These are phyloP conservation scores for Metopia argyrocephala DNA, from an alignment of 2,888 invertebrate genomes.

Conservation along the genomic window DNA sequence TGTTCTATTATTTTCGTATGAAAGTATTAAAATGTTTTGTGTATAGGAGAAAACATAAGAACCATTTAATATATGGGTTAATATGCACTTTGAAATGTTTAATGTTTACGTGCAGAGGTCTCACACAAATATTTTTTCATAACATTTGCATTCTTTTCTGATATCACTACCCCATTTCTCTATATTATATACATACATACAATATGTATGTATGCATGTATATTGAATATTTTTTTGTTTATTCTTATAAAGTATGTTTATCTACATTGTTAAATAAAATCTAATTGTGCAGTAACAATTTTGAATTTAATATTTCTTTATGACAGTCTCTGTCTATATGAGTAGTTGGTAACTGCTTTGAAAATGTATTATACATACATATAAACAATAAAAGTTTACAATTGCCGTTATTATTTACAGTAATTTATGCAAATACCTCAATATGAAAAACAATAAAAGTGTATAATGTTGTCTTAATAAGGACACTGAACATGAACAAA, in stretches of 20 bases:
- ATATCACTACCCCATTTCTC: not conserved
- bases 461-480: too few species aligned
- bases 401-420: conserved; percentile 1
- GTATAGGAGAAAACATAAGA: not conserved
- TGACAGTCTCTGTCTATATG: not conserved
- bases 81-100: conserved; percentile 45
- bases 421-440: conserved; percentile 2
- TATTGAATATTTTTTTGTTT: not conserved
- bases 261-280: not conserved
- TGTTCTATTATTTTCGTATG: not conserved
- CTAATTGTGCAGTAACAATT: conserved; percentile 4
- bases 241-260: not conserved
- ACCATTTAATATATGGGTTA: conserved; percentile 47
- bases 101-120: conserved; percentile 8
- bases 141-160: not conserved
- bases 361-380: too few species aligned
- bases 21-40: not conserved
- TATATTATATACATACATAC: too few species aligned
- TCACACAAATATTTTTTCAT: not conserved
- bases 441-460: not conserved
- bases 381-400: not conserved
- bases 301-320: not conserved
- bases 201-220: not conserved
- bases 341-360: not conserved
- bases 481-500: too few species aligned